These are phyloP conservation scores for Oenanthe melanoleuca DNA, from an alignment of 2,113 vertebrate species.

Conservation along the genomic window DNA sequence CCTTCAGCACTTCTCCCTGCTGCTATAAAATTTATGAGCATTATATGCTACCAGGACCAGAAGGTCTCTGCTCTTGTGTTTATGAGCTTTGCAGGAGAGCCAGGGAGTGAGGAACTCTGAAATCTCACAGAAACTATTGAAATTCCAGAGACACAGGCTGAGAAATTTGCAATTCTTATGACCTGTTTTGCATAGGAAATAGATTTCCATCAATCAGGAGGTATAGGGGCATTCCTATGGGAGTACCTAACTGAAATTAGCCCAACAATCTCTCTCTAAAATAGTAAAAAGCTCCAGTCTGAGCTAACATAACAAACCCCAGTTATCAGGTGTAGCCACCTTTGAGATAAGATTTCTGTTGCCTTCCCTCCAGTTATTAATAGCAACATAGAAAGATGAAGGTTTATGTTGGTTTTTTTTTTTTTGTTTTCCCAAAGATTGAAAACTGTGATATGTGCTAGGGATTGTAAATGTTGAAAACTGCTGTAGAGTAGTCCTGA, in stretches of 20 bases:
- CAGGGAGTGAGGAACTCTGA: background rate
- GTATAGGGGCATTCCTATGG: background rate
- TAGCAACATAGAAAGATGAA: background rate
- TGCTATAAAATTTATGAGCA: constrained; percentile 9
- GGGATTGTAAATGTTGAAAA: background rate
- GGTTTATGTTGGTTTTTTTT: background rate
- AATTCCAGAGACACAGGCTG: background rate
- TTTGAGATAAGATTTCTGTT: background rate
- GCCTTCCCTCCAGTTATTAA: background rate
- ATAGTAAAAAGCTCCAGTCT: background rate
- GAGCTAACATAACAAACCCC: background rate
- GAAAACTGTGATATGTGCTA: background rate
- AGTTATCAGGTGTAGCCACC: background rate
- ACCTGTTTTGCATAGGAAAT: background rate
- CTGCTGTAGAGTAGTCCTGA: background rate
- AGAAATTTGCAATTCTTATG: constrained; percentile 5
- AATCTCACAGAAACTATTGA: background rate
- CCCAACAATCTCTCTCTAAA: background rate
- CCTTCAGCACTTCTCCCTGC: background rate
- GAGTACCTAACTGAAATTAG: constrained; percentile 6
- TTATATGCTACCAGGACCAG: background rate
- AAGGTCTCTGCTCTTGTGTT: background rate
- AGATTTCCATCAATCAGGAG: background rate
- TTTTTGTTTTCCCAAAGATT: background rate
- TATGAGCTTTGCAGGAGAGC: background rate